These are phyloP conservation scores for Ctenicera cuprea DNA, from an alignment of 2,888 invertebrate species.

Conservation along the genomic window DNA sequence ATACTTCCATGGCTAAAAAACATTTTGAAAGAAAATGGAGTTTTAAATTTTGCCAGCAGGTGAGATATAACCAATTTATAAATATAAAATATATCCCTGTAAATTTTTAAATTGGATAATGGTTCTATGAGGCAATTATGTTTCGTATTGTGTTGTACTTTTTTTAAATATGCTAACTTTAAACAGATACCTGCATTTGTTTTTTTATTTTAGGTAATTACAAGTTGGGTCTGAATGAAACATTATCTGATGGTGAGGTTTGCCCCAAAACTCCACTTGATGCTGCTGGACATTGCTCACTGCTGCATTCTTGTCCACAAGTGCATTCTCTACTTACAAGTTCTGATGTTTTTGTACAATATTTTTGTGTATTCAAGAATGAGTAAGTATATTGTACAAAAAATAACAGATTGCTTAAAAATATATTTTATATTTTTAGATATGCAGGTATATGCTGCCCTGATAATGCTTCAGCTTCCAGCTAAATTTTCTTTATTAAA, in stretches of 20 bases:
- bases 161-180: too few species aligned
- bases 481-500: too few species aligned
- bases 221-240: constrained; percentile 45
- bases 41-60: constrained; percentile 31
- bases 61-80: background rate
- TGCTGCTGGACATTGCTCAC: constrained; percentile 41
- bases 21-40: constrained; percentile 20
- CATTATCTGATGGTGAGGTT: constrained; percentile 6
- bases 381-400: constrained; percentile 47
- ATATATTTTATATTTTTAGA: constrained; percentile 24
- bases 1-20: constrained; percentile 39
- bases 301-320: constrained; percentile 37
- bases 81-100: background rate
- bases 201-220: constrained; percentile 26
- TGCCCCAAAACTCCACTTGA: constrained; percentile 44
- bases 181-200: too few species aligned
- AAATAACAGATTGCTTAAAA: background rate
- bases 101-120: too few species aligned
- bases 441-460: constrained; percentile 50
- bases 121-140: too few species aligned
- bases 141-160: too few species aligned
- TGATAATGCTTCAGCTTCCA: background rate
- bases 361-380: constrained; percentile 40
- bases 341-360: constrained; percentile 32
- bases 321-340: constrained; percentile 30